A percentile compares a stretch with the other conserved stretches of the same genome.
Evolutionary conservation across 2,888 invertebrate genomes (phyloP).

Genomic region (Endomychus coccineus): DNA sequence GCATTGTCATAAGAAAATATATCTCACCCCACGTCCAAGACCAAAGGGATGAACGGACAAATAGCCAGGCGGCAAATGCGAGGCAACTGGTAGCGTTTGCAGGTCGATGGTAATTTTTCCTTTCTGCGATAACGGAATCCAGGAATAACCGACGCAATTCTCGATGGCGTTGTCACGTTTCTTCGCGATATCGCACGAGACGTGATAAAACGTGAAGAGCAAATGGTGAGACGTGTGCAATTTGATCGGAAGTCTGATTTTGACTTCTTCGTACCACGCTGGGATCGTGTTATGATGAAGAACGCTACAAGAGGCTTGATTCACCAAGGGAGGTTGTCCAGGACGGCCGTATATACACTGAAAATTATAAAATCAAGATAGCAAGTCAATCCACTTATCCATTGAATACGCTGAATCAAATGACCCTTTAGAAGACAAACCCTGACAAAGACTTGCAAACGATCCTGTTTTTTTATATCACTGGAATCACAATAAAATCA

Average conservation of each 20-base stretch:
- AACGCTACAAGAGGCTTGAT: conserved; percentile 68
- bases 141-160: conserved; percentile 87
- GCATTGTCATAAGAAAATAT: not conserved
- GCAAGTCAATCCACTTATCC: not conserved
- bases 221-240: conserved; percentile 82
- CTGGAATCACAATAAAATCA: no score
- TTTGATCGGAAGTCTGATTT: conserved; percentile 80
- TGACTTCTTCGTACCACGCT: conserved; percentile 89
- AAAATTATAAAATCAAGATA: conserved; percentile 20
- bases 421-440: no score
- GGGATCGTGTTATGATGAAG: conserved; percentile 86
- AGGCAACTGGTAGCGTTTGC: conserved; percentile 77
- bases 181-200: conserved; percentile 80
- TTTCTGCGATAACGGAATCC: conserved; percentile 80
- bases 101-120: conserved; percentile 79
- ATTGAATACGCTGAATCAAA: no score
- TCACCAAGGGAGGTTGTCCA: conserved; percentile 56
- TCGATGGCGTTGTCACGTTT: conserved; percentile 70
- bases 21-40: conserved; percentile 79
- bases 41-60: conserved; percentile 83
- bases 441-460: no score
- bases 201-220: conserved; percentile 91
- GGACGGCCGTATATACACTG: conserved; percentile 71
- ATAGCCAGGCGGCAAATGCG: conserved; percentile 83
- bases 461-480: no score